Evolutionary conservation across 1,140 invertebrate species (phyloP), one percentile per base, ranked within the genome.

Genomic region (Melipona quadrifasciata): DNA sequence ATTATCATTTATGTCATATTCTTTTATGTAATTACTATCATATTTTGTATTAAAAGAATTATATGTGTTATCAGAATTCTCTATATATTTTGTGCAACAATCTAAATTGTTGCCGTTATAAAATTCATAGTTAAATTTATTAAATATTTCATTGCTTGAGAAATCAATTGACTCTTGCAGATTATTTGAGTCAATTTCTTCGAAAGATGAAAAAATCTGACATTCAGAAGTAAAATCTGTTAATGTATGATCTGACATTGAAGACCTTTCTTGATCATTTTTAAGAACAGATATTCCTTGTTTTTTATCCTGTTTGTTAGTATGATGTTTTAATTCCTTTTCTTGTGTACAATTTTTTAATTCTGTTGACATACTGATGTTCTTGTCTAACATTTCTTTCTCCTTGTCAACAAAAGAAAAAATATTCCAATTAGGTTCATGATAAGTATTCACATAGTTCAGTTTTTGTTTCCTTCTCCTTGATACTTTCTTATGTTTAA

Each of bases 401-500:
- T 84, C 61, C 19, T 72, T 27, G 74, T 75, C 79, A 27, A 17
- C 24, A 24, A 53, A 27, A 17, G 64, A 77, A 12, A n/a, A 47
- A 72, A 85, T 82, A 61, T 47, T 68, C 71, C 65, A 86, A 75
- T 75, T 76, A 14, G 55, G 21, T 24, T 87, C 78, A 4, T 79
- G 53, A 39, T 47, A 70, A 17, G 53, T 4, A 19, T 82, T 39
- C 3, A 58, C 34, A 14, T 80, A 74, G 75, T 31, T 74, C 31
- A 91, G 70, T 31, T 70, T 58, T 83, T 91, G 88, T 77, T 92
- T 91, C 31, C 90, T 88, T 53, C 81, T 86, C 34, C 55, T 71
- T 27, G 75, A 68, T 77, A n/a, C 17, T 21, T 27, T 80, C 73
- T 71, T 64, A 64, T 47, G 34, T 34, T 67, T 34, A 14, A 11